These are phyloP conservation scores for Cuniculus paca DNA, from an alignment of 2,797 vertebrate genomes.

Conservation along the genomic window DNA sequence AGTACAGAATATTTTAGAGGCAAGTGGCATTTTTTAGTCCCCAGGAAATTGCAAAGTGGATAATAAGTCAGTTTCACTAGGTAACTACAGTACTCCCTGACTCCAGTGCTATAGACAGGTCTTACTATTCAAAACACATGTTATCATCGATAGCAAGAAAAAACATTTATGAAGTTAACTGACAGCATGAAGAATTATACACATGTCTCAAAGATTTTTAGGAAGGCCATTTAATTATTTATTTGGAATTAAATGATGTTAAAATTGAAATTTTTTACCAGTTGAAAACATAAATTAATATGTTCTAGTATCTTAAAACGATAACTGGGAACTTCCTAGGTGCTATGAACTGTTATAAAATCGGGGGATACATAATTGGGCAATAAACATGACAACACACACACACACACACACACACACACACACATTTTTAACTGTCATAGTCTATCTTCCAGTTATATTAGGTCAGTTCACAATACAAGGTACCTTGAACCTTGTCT, in stretches of 20 bases:
- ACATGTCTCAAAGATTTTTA: background rate
- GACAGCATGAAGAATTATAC: constrained; percentile 1
- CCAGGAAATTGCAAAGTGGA: constrained; percentile 10
- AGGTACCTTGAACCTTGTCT: background rate
- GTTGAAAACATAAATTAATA: constrained; percentile 5
- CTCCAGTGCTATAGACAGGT: constrained; percentile 38
- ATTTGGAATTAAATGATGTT: background rate
- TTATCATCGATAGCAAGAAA: constrained; percentile 3
- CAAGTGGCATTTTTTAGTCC: background rate
- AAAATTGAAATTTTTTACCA: background rate
- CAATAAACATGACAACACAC: background rate
- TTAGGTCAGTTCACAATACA: background rate
- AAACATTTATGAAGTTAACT: constrained; percentile 38
- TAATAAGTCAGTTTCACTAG: constrained; percentile 41
- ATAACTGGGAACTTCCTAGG: background rate
- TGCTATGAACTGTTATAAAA: background rate
- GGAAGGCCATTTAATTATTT: constrained; percentile 20
- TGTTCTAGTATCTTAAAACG: constrained; percentile 36
- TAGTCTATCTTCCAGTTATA: background rate
- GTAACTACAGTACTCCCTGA: constrained; percentile 24
- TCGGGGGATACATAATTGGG: background rate
- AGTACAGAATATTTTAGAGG: background rate
- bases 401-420: background rate
- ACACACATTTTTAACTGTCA: background rate
- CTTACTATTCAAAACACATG: constrained; percentile 34